phyloP scores from a whole-genome alignment of 2,888 invertebrate species.

The Xestia rhomboidea region DNA sequence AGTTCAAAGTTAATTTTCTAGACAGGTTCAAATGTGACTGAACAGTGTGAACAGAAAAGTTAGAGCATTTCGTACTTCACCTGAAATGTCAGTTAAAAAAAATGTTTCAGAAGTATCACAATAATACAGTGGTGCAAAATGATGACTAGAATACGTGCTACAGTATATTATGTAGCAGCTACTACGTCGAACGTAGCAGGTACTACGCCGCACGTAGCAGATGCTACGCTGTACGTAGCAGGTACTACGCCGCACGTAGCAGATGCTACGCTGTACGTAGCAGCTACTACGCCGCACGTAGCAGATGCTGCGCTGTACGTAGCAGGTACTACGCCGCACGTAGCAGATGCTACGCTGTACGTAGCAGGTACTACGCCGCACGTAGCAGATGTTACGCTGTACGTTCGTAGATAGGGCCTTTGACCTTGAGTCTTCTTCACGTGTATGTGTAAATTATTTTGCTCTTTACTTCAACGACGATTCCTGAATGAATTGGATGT shows the following conservation, averaged over 20 bases:
- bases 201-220: too few relatives aligned
- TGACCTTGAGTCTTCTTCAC: background rate
- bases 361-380: background rate
- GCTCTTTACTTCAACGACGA: background rate
- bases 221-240: too few relatives aligned
- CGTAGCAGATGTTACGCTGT: background rate
- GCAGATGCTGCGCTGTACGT: background rate
- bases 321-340: background rate
- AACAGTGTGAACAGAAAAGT: conserved; percentile 18
- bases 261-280: background rate
- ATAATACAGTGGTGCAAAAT: too few relatives aligned
- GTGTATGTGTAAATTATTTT: background rate
- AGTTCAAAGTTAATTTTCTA: conserved; percentile 13
- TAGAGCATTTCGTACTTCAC: too few relatives aligned
- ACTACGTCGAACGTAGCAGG: too few relatives aligned
- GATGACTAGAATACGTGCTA: too few relatives aligned
- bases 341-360: background rate
- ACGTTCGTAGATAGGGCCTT: background rate
- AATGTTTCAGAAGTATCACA: conserved; percentile 1
- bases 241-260: background rate
- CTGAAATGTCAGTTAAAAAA: too few relatives aligned
- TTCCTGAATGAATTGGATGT: too few relatives aligned
- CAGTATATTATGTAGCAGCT: too few relatives aligned
- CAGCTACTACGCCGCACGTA: background rate
- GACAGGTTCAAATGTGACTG: conserved; percentile 6